phyloP scores from a whole-genome alignment of 2,797 vertebrate species.

The Orientallactaga sibirica region DNA sequence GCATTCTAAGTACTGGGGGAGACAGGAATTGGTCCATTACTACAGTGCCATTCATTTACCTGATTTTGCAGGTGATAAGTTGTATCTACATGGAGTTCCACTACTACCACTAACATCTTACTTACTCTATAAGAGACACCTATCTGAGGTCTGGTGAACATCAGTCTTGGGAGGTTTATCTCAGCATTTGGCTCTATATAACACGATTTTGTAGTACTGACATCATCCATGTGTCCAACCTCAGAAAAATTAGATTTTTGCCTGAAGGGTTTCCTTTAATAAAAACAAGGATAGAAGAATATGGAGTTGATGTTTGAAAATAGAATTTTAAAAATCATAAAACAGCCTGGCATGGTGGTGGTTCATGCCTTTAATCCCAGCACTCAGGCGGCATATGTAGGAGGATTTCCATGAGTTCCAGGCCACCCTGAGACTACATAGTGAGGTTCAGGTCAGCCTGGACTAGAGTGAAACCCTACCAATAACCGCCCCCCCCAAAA shows the following conservation, averaged over 20 bases:
- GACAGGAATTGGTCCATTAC: conserved; percentile 36
- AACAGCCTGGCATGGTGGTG: no score
- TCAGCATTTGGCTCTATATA: conserved; percentile 59
- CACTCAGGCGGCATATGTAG: no score
- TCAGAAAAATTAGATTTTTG: conserved; percentile 75
- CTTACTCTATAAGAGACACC: conserved; percentile 50
- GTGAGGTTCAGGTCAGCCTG: no score
- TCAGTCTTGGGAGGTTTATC: conserved; percentile 50
- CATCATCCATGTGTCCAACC: conserved; percentile 71
- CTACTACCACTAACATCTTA: conserved; percentile 60
- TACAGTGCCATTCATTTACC: conserved; percentile 55
- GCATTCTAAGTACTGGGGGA: conserved; percentile 1
- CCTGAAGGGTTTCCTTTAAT: conserved; percentile 72
- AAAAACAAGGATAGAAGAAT: conserved; percentile 63
- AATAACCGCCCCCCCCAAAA: no score
- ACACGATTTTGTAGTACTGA: conserved; percentile 73
- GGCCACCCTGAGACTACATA: no score
- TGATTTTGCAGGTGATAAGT: conserved; percentile 61
- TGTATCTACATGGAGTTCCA: conserved; percentile 30
- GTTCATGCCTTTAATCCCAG: no score
- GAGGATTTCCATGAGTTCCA: no score
- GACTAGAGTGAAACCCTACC: no score
- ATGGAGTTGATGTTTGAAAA: conserved; percentile 58
- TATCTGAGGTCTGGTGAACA: conserved; percentile 49
- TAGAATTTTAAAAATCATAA: conserved; percentile 43